Base-by-base conservation (phyloP, 1,140 invertebrate genomes). In the Platyura marginata region DNA sequence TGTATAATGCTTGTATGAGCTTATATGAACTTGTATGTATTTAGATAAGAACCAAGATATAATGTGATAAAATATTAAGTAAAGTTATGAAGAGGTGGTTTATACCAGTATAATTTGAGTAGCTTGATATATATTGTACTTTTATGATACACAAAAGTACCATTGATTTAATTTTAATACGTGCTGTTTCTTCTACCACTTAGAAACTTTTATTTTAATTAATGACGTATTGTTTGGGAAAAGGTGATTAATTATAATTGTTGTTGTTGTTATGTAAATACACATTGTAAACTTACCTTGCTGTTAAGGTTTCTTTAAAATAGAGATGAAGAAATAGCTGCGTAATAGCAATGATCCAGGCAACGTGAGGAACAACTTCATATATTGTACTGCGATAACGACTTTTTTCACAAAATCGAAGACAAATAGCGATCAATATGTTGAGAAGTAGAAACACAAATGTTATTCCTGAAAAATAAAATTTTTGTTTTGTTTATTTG, bases 251-350 rank as follows among this genome's bases (percentile, higher is more conserved):
- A 29, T 29, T 29, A 29, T 29, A 13, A 29, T 29, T 29, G 25
- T 29, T 13, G 25, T 29, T 29, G 6, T 6, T 29, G 25, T 8
- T 29, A 29, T 8, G 13, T 29, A 29, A 29, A 8, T 6, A 13
- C 13, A 8, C 25, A 29, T 29, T 8, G 13, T 29, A 29, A 29
- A 65, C 55, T 44, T 29, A 44, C 40, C 68, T 57, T 18, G 65
- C 64, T 22, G 66, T 68, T 46, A 68, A 66, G 33, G 68, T 67
- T 43, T 60, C 59, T 52, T 72, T 69, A 42, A 73, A 54, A 47
- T 69, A 69, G 41, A 75, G 54, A 45, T 68, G 64, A 33, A 64
- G 58, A 15, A 79, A 59, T 16, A 81, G 53, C 50, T 80, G 77
- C 2, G 63, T 57, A 53, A 70, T 74, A 32, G 74, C 66, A 2